Conservation (phyloP, 2,888 invertebrate genomes). For the Eledona agricola region DNA sequence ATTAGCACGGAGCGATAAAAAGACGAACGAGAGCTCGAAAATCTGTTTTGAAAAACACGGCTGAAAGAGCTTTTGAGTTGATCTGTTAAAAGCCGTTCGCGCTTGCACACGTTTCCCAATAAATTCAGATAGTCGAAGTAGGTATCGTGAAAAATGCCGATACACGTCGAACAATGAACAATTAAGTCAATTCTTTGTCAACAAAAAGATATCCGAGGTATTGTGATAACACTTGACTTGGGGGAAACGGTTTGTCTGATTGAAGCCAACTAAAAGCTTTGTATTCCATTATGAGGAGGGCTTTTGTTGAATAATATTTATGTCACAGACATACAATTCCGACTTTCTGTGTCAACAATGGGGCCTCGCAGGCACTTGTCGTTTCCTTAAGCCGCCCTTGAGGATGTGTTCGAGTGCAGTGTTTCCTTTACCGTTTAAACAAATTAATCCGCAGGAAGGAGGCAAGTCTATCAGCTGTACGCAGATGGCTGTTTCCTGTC, state of each 20-base stretch:
- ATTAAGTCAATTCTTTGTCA: constrained; percentile 38
- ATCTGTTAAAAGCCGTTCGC: constrained; percentile 25
- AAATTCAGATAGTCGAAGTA: constrained; percentile 18
- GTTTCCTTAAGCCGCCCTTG: constrained; percentile 47
- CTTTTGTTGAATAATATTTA: constrained; percentile 60
- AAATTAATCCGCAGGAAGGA: constrained; percentile 42
- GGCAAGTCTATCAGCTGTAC: constrained; percentile 35
- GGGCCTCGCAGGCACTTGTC: constrained; percentile 52
- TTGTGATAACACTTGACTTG: constrained; percentile 40
- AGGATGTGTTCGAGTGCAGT: constrained; percentile 46
- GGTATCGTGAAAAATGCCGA: constrained; percentile 13
- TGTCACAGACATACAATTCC: constrained; percentile 57
- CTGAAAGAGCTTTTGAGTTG: constrained; percentile 20
- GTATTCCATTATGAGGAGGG: constrained; percentile 54
- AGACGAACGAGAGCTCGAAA: constrained; percentile 11
- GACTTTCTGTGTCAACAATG: constrained; percentile 59
- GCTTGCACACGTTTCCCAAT: constrained; percentile 23
- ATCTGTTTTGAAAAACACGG: constrained; percentile 20
- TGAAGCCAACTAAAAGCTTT: constrained; percentile 49
- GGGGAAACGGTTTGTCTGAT: constrained; percentile 40
- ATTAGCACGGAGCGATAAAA: too few species aligned
- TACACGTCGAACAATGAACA: constrained; percentile 34
- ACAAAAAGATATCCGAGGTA: constrained; percentile 35
- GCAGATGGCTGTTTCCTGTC: constrained; percentile 28
- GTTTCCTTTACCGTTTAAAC: constrained; percentile 46